phyloP scores from a whole-genome alignment of 2,113 vertebrate genomes.

The Hippocampus abdominalis region DNA sequence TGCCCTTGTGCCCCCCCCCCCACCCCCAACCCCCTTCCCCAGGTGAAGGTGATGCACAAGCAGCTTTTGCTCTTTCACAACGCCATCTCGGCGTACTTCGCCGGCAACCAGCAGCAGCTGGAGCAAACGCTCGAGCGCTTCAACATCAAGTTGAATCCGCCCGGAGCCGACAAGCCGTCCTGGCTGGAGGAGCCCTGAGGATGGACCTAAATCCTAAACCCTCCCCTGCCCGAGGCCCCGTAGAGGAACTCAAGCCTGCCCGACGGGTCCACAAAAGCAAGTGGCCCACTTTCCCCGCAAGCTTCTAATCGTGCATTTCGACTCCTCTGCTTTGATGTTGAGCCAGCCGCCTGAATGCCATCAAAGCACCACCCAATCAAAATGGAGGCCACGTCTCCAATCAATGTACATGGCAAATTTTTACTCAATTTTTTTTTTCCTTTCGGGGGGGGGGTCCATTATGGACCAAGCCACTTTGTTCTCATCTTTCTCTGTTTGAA shows the following conservation, averaged over 20 bases:
- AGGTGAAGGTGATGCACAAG: conserved; percentile 99
- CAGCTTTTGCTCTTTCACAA: conserved; percentile 98
- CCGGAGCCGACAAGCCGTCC: conserved; percentile 90
- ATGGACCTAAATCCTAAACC: no score
- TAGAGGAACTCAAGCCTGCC: conserved; percentile 10
- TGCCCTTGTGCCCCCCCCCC: no score
- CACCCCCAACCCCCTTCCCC: not conserved
- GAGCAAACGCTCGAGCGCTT: conserved; percentile 96
- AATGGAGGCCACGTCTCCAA: not conserved
- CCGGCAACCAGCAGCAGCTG: conserved; percentile 95
- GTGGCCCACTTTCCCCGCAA: conserved; percentile 7
- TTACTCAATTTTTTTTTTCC: not conserved
- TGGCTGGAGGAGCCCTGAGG: conserved; percentile 96
- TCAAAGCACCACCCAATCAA: not conserved
- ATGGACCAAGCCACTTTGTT: not conserved
- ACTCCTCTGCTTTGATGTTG: not conserved
- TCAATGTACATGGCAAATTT: not conserved
- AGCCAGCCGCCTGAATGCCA: not conserved
- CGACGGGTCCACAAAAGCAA: conserved; percentile 25
- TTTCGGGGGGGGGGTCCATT: not conserved
- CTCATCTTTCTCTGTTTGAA: not conserved
- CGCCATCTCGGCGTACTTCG: conserved; percentile 94
- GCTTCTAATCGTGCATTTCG: not conserved
- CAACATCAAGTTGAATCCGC: conserved; percentile 89
- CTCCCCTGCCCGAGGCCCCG: no score